A percentile compares a stretch with the other conserved stretches of the same genome.
Evolutionary conservation across 2,797 vertebrate species (phyloP).

Genomic region (Mormyrops boulengeri): DNA sequence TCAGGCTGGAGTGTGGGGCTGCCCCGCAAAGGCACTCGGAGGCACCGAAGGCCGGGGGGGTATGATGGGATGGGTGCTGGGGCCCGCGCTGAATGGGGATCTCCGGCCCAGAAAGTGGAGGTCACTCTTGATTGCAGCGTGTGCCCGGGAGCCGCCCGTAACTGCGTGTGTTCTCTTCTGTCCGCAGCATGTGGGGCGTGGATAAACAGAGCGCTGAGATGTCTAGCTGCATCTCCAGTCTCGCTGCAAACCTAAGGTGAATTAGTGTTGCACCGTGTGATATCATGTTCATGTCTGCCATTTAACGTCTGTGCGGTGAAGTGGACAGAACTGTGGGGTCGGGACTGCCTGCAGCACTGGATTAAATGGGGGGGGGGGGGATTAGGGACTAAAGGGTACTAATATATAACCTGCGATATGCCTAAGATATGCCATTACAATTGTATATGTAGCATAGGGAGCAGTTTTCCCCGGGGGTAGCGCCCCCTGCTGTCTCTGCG

Average conservation of each 20-base stretch:
- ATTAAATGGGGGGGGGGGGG: background rate
- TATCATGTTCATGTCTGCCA: slow-evolving; percentile 33
- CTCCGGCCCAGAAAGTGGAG: background rate
- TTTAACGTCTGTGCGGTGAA: background rate
- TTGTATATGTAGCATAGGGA: background rate
- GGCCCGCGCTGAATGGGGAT: background rate
- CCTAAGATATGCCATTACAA: background rate
- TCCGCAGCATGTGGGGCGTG: slow-evolving; percentile 70
- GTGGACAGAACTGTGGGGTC: background rate
- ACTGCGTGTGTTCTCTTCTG: slow-evolving; percentile 53
- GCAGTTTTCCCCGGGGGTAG: background rate
- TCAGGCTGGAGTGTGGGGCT: background rate
- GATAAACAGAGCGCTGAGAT: slow-evolving; percentile 68
- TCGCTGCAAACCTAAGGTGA: slow-evolving; percentile 70
- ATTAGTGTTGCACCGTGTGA: slow-evolving; percentile 38
- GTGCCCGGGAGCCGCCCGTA: slow-evolving; percentile 37
- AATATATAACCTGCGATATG: background rate
- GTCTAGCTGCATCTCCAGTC: slow-evolving; percentile 69
- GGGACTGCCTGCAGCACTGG: slow-evolving; percentile 9
- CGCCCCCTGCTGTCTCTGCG: background rate
- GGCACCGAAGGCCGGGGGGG: background rate
- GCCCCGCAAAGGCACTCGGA: background rate
- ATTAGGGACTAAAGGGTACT: background rate
- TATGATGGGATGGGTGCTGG: background rate
- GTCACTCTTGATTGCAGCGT: background rate